Evolutionary conservation across 2,888 invertebrate genomes (phyloP).

Genomic region (Helobdella robusta): DNA sequence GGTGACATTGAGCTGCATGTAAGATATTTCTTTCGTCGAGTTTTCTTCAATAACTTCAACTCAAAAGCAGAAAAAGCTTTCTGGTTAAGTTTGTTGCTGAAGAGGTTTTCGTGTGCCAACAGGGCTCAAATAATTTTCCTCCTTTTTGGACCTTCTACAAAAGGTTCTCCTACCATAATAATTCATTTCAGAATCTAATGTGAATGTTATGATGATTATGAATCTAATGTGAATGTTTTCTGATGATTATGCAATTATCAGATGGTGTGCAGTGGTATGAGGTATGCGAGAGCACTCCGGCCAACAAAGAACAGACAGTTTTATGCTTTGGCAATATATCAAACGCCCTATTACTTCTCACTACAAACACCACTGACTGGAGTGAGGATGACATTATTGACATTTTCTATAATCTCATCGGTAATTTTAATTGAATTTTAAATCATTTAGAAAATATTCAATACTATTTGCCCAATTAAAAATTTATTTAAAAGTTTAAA

Average conservation of each 20-base stretch:
- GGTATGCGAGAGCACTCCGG: conserved; percentile 44
- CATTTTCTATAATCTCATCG: conserved; percentile 46
- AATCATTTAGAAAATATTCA: not conserved
- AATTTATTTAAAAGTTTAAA: not conserved
- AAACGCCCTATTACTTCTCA: conserved; percentile 41
- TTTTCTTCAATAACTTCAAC: conserved; percentile 44
- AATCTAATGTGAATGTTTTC: too few relatives aligned
- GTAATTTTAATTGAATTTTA: conserved; percentile 36
- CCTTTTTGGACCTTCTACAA: conserved; percentile 43
- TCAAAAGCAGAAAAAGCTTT: conserved; percentile 43
- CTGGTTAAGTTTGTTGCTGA: conserved; percentile 46
- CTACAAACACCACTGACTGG: conserved; percentile 42
- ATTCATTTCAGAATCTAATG: not conserved
- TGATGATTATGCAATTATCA: conserved; percentile 25
- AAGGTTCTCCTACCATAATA: not conserved
- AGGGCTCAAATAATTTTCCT: conserved; percentile 47
- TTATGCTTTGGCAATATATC: conserved; percentile 43
- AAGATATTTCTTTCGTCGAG: conserved; percentile 43
- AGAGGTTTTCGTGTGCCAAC: conserved; percentile 46
- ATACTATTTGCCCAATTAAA: not conserved
- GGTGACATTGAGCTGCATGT: conserved; percentile 40
- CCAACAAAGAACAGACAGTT: conserved; percentile 40
- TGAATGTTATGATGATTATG: not conserved
- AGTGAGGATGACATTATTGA: conserved; percentile 46
- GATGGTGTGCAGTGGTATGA: conserved; percentile 46